Base-by-base conservation (phyloP, 2,888 invertebrate genomes). In the Siphlonurus alternatus region DNA sequence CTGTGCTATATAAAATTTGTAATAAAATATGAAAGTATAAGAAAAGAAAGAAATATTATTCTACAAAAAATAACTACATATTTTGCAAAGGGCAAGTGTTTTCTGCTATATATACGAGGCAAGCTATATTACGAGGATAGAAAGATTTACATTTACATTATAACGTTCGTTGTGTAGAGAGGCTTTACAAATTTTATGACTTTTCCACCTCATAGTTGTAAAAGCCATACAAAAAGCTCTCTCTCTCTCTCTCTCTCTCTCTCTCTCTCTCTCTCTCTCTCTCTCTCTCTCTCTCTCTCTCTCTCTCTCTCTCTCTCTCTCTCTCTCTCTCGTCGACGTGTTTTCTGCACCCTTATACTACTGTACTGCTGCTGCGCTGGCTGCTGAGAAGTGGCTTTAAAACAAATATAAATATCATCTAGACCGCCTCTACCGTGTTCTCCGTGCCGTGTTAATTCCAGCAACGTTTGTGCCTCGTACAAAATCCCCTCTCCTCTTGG, bases 331-430 rank as follows among this genome's bases (percentile, higher is more conserved):
- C 7, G 15, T 15, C 15, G 15, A 5, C 7, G 5, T 5, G 5
- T 38, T 38, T 38, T 38, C 15, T 38, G 38, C 38, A 38, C 38
- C 38, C 38, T 38, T 15, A 10, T 38, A 10, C 38, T 10, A 5
- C 15, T 15, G 38, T 38, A 10, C 15, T 38, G 38, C 38, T 38
- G 38, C 38, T 38, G 38, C 7, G 22, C 7, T 18, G 56, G 38
- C 38, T 38, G 38, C 38, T 38, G 38, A 56, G 22, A 56, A 56
- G 56, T 56, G 56, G 56, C 56, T 20, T 56, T 56, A 56, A 56
- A 56, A 56, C 56, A 56, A 56, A 56, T 56, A n/a, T n/a, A 56
- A 56, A 56, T 56, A 56, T n/a, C 56, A 56, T 56, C 56, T 20
- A 22, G 22, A 10, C 56, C 56, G 56, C 56, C 56, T 56, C n/a